These are phyloP conservation scores for Mobula hypostoma DNA, from an alignment of 2,113 vertebrate genomes.

Conservation along the genomic window DNA sequence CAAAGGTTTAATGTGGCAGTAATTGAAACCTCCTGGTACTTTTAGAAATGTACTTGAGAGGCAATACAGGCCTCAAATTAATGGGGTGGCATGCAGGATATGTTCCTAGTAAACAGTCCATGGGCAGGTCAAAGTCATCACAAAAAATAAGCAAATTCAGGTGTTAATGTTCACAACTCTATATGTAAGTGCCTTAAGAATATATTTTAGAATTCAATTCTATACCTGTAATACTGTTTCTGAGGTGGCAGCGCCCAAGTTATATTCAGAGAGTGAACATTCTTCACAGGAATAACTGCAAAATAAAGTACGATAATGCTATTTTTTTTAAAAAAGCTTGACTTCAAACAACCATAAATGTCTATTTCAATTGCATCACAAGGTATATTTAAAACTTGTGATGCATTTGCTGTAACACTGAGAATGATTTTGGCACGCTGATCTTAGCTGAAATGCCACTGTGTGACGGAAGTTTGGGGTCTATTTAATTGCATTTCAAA, in stretches of 20 bases:
- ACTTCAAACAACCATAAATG: neutral
- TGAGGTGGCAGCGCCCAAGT: slow-evolving; percentile 91
- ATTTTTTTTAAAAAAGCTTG: neutral
- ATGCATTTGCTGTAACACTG: neutral
- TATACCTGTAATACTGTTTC: slow-evolving; percentile 82
- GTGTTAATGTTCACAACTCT: neutral
- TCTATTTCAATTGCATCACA: neutral
- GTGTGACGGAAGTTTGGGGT: neutral
- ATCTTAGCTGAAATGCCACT: neutral
- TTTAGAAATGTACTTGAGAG: neutral
- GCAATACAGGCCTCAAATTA: too few relatives aligned
- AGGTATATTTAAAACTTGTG: neutral
- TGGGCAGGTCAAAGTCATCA: neutral
- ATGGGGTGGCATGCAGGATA: too few relatives aligned
- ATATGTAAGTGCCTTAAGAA: neutral
- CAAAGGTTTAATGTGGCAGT: neutral
- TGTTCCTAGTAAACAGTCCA: neutral
- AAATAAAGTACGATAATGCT: slow-evolving; percentile 39
- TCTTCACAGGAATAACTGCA: slow-evolving; percentile 88
- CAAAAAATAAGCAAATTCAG: neutral
- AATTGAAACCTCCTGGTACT: neutral
- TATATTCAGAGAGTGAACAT: slow-evolving; percentile 85
- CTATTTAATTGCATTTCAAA: neutral
- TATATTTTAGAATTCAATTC: neutral
- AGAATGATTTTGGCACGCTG: neutral